Conservation (phyloP, 1,140 invertebrate species). For the Drosophila malerkotliana region DNA sequence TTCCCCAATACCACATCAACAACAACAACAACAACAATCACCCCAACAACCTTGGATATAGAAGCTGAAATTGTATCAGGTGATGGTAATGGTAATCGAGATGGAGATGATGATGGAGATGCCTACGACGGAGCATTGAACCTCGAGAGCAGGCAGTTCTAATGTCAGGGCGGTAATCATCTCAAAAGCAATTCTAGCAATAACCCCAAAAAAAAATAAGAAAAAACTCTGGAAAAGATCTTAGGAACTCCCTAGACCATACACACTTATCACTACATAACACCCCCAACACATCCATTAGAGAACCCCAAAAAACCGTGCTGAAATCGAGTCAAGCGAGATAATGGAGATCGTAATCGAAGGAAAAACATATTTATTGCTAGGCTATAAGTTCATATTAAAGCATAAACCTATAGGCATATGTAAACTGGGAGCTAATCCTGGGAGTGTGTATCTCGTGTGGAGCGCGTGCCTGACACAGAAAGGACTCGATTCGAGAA, state of each 20-base stretch:
- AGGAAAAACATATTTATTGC: slow-evolving; percentile 65
- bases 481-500: neutral
- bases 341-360: slow-evolving; percentile 12
- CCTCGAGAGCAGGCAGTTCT: slow-evolving; percentile 58
- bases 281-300: slow-evolving; percentile 5
- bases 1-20: neutral
- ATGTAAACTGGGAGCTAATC: slow-evolving; percentile 37
- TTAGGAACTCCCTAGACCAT: too few relatives aligned
- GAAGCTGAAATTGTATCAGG: neutral
- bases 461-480: slow-evolving; percentile 57
- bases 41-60: slow-evolving; percentile 6
- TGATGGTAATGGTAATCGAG: slow-evolving; percentile 9
- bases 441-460: slow-evolving; percentile 36
- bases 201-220: slow-evolving; percentile 15
- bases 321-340: slow-evolving; percentile 18
- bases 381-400: slow-evolving; percentile 71
- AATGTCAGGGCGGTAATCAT: slow-evolving; percentile 34
- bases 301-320: slow-evolving; percentile 29
- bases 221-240: too few relatives aligned
- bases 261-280: neutral
- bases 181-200: slow-evolving; percentile 73
- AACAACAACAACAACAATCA: too few relatives aligned
- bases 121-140: slow-evolving; percentile 52
- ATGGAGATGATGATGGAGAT: neutral
- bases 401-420: slow-evolving; percentile 49